phyloP scores from a whole-genome alignment of 30 jellyfish, hydroid and myxozoan species.

The Rhopilema esculentum region DNA sequence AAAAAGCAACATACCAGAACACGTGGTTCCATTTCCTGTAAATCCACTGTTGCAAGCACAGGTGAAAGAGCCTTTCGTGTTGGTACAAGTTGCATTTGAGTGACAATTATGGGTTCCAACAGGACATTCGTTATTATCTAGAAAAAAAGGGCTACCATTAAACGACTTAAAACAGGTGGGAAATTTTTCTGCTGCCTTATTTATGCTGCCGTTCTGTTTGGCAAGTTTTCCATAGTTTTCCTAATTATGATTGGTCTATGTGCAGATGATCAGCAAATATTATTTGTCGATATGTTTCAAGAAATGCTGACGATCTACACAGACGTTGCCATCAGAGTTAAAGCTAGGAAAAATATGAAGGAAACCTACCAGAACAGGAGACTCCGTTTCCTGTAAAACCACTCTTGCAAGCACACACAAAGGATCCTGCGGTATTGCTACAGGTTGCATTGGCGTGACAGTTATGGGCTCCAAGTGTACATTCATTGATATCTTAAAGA shows the following conservation, averaged over 20 bases:
- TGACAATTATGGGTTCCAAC: slow-evolving; percentile 3
- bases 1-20: not conserved
- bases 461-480: slow-evolving; percentile 18
- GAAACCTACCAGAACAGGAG: slow-evolving; percentile 36
- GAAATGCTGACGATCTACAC: no score
- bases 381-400: slow-evolving; percentile 72
- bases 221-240: no score
- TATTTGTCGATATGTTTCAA: no score
- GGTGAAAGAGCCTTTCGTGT: not conserved
- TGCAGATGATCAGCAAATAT: no score
- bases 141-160: no score
- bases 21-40: slow-evolving; percentile 12
- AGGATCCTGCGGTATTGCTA: slow-evolving; percentile 57
- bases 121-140: not conserved
- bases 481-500: slow-evolving; percentile 68
- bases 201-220: no score
- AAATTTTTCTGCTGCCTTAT: no score
- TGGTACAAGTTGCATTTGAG: slow-evolving; percentile 4
- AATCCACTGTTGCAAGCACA: slow-evolving; percentile 9
- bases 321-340: no score
- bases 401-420: slow-evolving; percentile 40
- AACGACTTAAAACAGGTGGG: no score
- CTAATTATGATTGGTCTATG: no score
- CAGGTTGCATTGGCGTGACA: slow-evolving; percentile 67
- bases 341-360: no score